These are phyloP conservation scores for Kradibia gibbosae DNA, from an alignment of 1,140 invertebrate species.

Conservation along the genomic window DNA sequence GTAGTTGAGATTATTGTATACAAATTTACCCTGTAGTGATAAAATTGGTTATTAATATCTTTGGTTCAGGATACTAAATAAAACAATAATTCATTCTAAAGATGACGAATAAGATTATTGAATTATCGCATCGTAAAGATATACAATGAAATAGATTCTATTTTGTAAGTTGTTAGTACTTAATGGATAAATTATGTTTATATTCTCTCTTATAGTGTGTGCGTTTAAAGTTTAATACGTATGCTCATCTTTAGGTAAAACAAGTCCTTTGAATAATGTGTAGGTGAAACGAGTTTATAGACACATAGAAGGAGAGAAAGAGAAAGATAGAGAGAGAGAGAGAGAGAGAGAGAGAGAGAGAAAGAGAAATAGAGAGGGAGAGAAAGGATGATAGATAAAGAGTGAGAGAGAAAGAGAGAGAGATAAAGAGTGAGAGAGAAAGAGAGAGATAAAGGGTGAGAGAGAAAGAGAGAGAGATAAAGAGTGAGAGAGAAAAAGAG, in stretches of 20 bases:
- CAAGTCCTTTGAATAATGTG: too few relatives aligned
- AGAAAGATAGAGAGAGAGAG: not conserved
- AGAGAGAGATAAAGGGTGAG: not conserved
- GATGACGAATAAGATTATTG: too few relatives aligned
- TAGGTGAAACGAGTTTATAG: too few relatives aligned
- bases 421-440: not conserved
- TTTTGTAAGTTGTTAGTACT: not conserved
- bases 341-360: not conserved
- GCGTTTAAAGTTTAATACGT: not conserved
- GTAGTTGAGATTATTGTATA: too few relatives aligned
- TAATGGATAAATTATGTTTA: not conserved
- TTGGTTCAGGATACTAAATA: too few relatives aligned
- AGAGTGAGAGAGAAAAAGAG: not conserved
- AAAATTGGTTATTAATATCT: too few relatives aligned
- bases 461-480: not conserved
- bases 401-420: slow-evolving; percentile 8
- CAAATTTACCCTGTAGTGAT: too few relatives aligned
- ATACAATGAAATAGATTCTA: not conserved
- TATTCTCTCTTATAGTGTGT: not conserved
- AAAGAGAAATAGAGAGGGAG: not conserved
- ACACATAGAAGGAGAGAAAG: too few relatives aligned
- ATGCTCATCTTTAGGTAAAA: not conserved
- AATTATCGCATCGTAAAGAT: not conserved
- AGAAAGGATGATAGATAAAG: slow-evolving; percentile 12
- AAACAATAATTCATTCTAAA: too few relatives aligned